Evolutionary conservation across 2,888 invertebrate genomes (phyloP).

Genomic region (Aporophyla nigra): DNA sequence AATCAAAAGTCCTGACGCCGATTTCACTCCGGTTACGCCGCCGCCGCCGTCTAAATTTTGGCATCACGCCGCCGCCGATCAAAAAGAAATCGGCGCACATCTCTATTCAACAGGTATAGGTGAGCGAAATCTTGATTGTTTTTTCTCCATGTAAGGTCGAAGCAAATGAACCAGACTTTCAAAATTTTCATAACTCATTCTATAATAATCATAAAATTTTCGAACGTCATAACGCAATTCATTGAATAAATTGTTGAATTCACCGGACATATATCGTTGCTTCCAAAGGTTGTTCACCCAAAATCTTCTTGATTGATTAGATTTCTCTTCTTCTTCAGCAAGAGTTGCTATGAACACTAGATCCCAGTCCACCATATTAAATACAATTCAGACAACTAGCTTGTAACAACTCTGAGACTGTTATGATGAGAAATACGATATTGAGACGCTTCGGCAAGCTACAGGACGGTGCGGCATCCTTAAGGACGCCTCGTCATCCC

Average conservation of each 20-base stretch:
- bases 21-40: too few species aligned
- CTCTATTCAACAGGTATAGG: constrained; percentile 58
- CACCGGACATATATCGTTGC: constrained; percentile 46
- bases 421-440: constrained; percentile 41
- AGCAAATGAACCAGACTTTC: not conserved
- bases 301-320: constrained; percentile 56
- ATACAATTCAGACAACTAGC: too few species aligned
- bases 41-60: too few species aligned
- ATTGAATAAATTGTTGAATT: constrained; percentile 46
- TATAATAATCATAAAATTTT: constrained; percentile 20
- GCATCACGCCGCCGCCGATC: too few species aligned
- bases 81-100: too few species aligned
- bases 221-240: constrained; percentile 45
- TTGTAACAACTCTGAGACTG: constrained; percentile 56
- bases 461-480: constrained; percentile 45
- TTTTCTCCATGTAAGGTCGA: constrained; percentile 11
- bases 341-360: constrained; percentile 53
- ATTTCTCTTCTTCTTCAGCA: constrained; percentile 59
- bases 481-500: constrained; percentile 34
- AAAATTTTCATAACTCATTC: not conserved
- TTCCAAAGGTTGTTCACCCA: constrained; percentile 58
- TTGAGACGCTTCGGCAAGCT: constrained; percentile 56
- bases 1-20: too few species aligned
- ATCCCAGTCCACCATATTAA: constrained; percentile 58
- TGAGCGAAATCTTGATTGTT: constrained; percentile 43